Percentiles rank a stretch among this genome's conserved stretches.
These are phyloP conservation scores for Argynnis bischoffii DNA, from an alignment of 2,888 invertebrate species.

Conservation along the genomic window DNA sequence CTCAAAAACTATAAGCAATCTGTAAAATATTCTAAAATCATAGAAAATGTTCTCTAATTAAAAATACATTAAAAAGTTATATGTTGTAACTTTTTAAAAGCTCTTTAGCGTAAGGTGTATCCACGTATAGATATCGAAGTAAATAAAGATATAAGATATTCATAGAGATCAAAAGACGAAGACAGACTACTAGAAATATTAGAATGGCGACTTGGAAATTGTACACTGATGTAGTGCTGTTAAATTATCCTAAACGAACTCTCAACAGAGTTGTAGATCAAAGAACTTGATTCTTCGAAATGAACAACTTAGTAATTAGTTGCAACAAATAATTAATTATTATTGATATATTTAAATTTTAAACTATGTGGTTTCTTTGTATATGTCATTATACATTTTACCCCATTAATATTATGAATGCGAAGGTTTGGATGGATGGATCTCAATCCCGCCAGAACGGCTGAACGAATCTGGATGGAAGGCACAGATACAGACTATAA, in stretches of 20 bases:
- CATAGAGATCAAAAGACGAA: slow-evolving; percentile 47
- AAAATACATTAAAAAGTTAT: no score
- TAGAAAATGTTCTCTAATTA: no score
- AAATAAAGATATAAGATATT: slow-evolving; percentile 35
- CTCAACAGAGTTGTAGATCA: slow-evolving; percentile 54
- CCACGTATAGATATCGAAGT: not conserved
- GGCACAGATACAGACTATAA: no score
- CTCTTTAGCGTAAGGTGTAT: not conserved
- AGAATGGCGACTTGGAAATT: slow-evolving; percentile 41
- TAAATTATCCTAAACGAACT: slow-evolving; percentile 57
- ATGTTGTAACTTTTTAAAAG: no score
- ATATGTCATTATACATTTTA: not conserved
- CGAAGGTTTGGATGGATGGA: no score
- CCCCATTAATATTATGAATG: no score
- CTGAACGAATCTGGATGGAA: no score
- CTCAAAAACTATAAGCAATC: not conserved
- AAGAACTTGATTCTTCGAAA: slow-evolving; percentile 46
- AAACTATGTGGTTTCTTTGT: slow-evolving; percentile 40
- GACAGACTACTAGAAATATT: slow-evolving; percentile 43
- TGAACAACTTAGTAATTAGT: slow-evolving; percentile 43
- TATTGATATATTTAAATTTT: slow-evolving; percentile 43
- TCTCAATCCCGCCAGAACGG: no score
- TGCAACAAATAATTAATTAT: slow-evolving; percentile 51
- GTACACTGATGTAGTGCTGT: slow-evolving; percentile 44
- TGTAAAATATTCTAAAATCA: not conserved